Evolutionary conservation across 1,140 invertebrate genomes (phyloP).

Genomic region (Drosophila micromelanica): DNA sequence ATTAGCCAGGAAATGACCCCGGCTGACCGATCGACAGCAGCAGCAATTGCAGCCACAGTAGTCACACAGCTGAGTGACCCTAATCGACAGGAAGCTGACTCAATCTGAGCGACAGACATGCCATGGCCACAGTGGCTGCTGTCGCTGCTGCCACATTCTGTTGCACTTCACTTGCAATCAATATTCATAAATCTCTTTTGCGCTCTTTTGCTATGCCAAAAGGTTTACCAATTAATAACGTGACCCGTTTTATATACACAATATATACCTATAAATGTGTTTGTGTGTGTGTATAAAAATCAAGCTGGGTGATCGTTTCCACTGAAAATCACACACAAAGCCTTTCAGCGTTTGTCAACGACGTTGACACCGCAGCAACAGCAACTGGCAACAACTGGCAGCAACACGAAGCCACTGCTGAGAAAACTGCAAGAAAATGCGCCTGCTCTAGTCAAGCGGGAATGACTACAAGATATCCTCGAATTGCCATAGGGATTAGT

Average conservation of each 20-base stretch:
- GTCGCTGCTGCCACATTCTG: constrained; percentile 35
- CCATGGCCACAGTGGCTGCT: constrained; percentile 31
- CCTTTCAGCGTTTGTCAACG: constrained; percentile 77
- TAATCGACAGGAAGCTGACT: constrained; percentile 82
- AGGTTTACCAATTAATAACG: constrained; percentile 81
- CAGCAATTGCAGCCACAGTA: constrained; percentile 31
- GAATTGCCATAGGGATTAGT: too few relatives aligned
- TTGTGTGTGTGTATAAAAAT: constrained; percentile 55
- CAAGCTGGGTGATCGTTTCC: constrained; percentile 80
- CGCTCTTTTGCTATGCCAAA: constrained; percentile 29
- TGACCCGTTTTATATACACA: constrained; percentile 65
- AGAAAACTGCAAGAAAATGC: constrained; percentile 77
- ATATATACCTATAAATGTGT: neutral
- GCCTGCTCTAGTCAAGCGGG: neutral
- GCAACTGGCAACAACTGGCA: constrained; percentile 31
- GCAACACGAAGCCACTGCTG: constrained; percentile 56
- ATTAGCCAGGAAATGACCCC: constrained; percentile 82
- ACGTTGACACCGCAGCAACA: constrained; percentile 58
- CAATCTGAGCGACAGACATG: constrained; percentile 63
- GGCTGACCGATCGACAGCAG: constrained; percentile 64
- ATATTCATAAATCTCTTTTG: constrained; percentile 77
- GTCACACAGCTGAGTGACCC: constrained; percentile 67
- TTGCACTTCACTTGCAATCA: constrained; percentile 74
- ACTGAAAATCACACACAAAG: constrained; percentile 80
- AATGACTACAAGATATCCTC: neutral